Base-by-base conservation (phyloP, 2,797 vertebrate species). In the Botia kubotai region DNA sequence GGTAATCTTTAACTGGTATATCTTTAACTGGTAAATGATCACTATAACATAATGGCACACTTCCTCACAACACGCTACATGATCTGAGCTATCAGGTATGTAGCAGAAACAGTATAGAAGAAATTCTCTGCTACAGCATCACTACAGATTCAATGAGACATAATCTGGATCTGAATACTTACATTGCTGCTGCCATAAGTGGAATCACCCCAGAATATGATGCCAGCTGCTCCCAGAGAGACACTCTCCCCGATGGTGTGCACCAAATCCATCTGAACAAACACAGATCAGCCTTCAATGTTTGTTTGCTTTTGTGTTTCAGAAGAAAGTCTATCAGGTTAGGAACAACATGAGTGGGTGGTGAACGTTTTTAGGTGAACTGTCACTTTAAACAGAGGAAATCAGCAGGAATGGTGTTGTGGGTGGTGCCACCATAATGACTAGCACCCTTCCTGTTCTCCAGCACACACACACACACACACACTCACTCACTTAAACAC, bases 221-320 rank as follows among this genome's bases (percentile, higher is more conserved):
- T 94, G 0, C 98, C 98, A 0, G 97, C 97, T 12, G 95, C 97
- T 33, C 98, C 98, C 87, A 98, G 90, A 0, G 97, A 96, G 0
- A 96, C 96, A 0, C 97, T 98, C 92, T 99, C 97, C 17, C 98
- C 98, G 0, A 99, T 96, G 86, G 97, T 99, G 84, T 95, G 97
- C 80, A 98, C 92, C 65, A 99, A 93, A 87, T 99, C 98, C 6
- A 58, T 80, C 98, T 99, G 93, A 12, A 79, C 87, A 89, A 62
- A 92, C n/a, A 72, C 82, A 21, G 6, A 4, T 4, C n/a, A n/a
- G n/a, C n/a, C n/a, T n/a, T n/a, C n/a, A n/a, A n/a, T n/a, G n/a
- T n/a, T n/a, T n/a, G n/a, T n/a, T n/a, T n/a, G n/a, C n/a, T n/a
- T n/a, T n/a, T n/a, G n/a, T n/a, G 13, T 62, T 62, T 29, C 21